Conservation (phyloP, 2,797 vertebrate genomes). For the Poecilia picta region DNA sequence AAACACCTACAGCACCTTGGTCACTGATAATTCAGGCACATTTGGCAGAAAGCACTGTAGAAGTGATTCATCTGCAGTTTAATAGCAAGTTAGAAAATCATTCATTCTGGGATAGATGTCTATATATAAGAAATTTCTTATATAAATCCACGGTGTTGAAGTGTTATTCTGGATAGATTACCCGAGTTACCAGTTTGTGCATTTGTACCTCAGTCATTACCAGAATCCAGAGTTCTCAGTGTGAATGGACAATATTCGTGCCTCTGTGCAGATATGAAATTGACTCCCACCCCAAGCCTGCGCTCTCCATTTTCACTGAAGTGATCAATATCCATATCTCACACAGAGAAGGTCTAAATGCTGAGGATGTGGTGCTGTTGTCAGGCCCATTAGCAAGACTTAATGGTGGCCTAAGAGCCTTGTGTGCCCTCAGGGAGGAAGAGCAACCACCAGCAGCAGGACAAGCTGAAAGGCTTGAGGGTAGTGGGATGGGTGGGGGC, state of each 20-base stretch:
- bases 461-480: constrained; percentile 54
- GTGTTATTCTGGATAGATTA: neutral
- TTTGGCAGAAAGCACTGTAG: neutral
- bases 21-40: neutral
- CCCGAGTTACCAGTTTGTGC: neutral
- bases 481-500: constrained; percentile 11
- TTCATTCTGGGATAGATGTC: neutral
- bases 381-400: constrained; percentile 73
- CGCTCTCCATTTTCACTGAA: constrained; percentile 61
- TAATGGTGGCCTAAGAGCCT: constrained; percentile 77
- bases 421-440: constrained; percentile 67
- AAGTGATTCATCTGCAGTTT: neutral
- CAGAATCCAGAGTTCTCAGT: constrained; percentile 22
- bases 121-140: neutral
- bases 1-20: neutral
- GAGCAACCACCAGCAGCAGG: constrained; percentile 68
- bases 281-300: constrained; percentile 32
- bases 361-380: constrained; percentile 73
- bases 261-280: constrained; percentile 54
- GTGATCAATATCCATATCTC: constrained; percentile 76
- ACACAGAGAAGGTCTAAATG: constrained; percentile 69
- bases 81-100: neutral
- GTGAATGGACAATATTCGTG: constrained; percentile 34
- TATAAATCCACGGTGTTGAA: neutral
- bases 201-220: neutral